Evolutionary conservation across 2,797 vertebrate genomes (phyloP).

Genomic region (Epinephelus malabaricus): DNA sequence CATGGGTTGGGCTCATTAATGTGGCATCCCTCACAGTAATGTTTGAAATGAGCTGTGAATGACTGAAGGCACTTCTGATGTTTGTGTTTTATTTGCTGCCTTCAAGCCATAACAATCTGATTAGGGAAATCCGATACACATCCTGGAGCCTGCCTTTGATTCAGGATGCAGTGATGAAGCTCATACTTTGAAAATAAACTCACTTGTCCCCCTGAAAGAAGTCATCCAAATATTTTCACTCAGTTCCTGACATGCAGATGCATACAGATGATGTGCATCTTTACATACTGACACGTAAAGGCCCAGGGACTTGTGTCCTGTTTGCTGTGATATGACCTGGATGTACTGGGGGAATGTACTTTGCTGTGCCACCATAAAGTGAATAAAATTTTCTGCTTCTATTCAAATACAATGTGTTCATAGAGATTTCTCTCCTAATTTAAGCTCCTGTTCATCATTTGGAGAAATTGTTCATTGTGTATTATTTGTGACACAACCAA

Average conservation of each 20-base stretch:
- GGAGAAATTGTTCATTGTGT: neutral
- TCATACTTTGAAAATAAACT: slow-evolving; percentile 56
- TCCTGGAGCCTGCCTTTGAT: slow-evolving; percentile 35
- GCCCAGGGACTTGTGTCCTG: slow-evolving; percentile 49
- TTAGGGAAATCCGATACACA: slow-evolving; percentile 41
- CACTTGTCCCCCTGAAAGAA: slow-evolving; percentile 24
- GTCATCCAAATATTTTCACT: slow-evolving; percentile 34
- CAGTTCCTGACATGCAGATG: slow-evolving; percentile 39
- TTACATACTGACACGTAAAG: slow-evolving; percentile 48
- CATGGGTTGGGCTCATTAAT: slow-evolving; percentile 32
- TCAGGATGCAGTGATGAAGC: slow-evolving; percentile 36
- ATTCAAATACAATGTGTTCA: slow-evolving; percentile 45
- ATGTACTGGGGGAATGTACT: slow-evolving; percentile 62
- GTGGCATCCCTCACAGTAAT: slow-evolving; percentile 33
- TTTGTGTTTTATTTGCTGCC: slow-evolving; percentile 62
- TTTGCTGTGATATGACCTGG: slow-evolving; percentile 76
- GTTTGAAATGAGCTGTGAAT: slow-evolving; percentile 45
- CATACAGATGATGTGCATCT: slow-evolving; percentile 49
- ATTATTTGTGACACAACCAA: neutral
- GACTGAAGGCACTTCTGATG: slow-evolving; percentile 49
- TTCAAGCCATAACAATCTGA: slow-evolving; percentile 53
- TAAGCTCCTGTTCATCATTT: neutral
- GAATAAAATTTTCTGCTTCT: slow-evolving; percentile 81
- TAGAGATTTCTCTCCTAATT: neutral
- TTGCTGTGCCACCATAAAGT: slow-evolving; percentile 77